Evolutionary conservation across 2,113 vertebrate genomes (phyloP).

Genomic region (Bothrops jararaca): DNA sequence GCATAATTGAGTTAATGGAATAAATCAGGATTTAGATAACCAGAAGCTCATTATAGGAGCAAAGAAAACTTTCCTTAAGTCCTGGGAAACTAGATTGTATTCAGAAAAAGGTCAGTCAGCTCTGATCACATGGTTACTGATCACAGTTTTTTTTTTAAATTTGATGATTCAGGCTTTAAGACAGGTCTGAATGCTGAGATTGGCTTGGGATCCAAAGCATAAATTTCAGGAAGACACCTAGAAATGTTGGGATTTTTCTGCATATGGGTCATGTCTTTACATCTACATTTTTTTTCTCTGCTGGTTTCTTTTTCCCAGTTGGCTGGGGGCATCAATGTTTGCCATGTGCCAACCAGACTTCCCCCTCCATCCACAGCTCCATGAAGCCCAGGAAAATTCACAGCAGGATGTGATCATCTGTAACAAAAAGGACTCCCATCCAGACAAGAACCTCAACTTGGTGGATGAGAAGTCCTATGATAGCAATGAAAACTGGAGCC

Average conservation of each 20-base stretch:
- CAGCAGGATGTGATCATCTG: conserved; percentile 15
- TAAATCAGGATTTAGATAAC: not conserved
- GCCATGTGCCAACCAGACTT: conserved; percentile 55
- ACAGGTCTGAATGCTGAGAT: not conserved
- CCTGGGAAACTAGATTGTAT: not conserved
- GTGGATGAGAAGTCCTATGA: conserved; percentile 69
- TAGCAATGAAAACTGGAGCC: conserved; percentile 87
- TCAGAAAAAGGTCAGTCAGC: not conserved
- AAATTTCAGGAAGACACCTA: not conserved
- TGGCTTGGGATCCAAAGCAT: not conserved
- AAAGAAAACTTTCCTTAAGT: not conserved
- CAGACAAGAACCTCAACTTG: conserved; percentile 93
- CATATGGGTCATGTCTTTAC: not conserved
- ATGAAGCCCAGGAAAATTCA: not conserved
- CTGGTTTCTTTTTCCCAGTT: conserved; percentile 12
- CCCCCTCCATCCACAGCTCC: conserved; percentile 37
- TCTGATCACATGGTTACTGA: not conserved
- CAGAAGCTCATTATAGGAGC: not conserved
- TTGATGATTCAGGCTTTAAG: not conserved
- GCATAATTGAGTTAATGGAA: not conserved
- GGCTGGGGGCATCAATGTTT: conserved; percentile 60
- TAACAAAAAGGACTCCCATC: conserved; percentile 47
- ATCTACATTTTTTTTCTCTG: conserved; percentile 13
- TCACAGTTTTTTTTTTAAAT: not conserved
- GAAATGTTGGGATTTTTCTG: not conserved